Conservation (phyloP, 2,797 vertebrate genomes). For the Octomys mimax region DNA sequence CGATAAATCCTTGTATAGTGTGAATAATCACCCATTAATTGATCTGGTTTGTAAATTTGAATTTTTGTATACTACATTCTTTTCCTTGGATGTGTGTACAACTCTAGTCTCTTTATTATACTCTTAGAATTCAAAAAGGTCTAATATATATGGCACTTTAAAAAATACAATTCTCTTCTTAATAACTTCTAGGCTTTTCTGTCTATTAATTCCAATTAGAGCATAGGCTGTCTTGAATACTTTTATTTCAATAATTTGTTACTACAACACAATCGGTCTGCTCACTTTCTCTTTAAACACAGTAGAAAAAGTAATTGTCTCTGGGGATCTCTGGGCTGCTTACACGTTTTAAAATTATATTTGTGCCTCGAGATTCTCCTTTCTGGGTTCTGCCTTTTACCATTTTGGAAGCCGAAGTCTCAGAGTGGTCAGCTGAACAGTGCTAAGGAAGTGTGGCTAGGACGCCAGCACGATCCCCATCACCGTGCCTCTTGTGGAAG, state of each 20-base stretch:
- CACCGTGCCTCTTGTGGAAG: slow-evolving; percentile 14
- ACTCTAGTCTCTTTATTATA: slow-evolving; percentile 59
- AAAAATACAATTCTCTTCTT: not conserved
- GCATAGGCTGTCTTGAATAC: slow-evolving; percentile 39
- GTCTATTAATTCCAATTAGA: slow-evolving; percentile 54
- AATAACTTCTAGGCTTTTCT: slow-evolving; percentile 28
- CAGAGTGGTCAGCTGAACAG: not conserved
- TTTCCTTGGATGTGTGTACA: slow-evolving; percentile 43
- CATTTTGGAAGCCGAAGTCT: slow-evolving; percentile 31
- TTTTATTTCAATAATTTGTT: slow-evolving; percentile 62
- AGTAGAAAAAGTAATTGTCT: slow-evolving; percentile 32
- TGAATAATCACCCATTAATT: slow-evolving; percentile 85
- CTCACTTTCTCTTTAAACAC: slow-evolving; percentile 56
- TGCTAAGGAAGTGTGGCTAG: not conserved
- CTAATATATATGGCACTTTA: not conserved
- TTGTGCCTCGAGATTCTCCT: not conserved
- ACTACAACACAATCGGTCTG: slow-evolving; percentile 10
- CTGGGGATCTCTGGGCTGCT: not conserved
- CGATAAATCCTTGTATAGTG: slow-evolving; percentile 83
- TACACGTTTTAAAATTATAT: slow-evolving; percentile 46
- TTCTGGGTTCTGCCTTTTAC: not conserved
- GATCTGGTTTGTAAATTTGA: slow-evolving; percentile 82
- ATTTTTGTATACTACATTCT: slow-evolving; percentile 72
- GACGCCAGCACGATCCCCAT: slow-evolving; percentile 55
- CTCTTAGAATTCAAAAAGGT: slow-evolving; percentile 66